Conservation (phyloP, 2,113 vertebrate species). For the Suricata suricatta region DNA sequence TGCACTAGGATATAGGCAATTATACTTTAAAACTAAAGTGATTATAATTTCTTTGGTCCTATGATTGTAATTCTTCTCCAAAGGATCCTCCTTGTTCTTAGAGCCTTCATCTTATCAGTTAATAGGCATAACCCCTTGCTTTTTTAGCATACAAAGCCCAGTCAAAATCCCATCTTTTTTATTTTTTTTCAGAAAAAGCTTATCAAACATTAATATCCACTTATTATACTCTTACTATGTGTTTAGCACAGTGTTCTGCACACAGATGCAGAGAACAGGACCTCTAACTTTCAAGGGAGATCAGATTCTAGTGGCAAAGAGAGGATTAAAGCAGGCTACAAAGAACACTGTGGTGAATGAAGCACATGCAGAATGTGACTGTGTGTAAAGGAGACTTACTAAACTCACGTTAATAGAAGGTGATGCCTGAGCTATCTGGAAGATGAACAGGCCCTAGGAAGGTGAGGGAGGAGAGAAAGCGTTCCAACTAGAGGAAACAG, state of each 20-base stretch:
- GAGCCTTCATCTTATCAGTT: neutral
- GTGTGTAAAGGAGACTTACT: neutral
- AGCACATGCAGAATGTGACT: neutral
- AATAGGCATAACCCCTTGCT: neutral
- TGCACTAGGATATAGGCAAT: neutral
- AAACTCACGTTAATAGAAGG: neutral
- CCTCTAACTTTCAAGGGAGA: neutral
- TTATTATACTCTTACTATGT: neutral
- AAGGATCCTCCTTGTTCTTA: neutral
- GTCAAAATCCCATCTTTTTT: neutral
- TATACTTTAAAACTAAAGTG: neutral
- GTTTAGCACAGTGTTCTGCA: neutral
- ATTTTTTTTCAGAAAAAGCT: neutral
- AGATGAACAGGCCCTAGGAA: neutral
- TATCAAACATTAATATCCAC: neutral
- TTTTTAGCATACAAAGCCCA: neutral
- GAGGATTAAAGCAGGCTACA: neutral
- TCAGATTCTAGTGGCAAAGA: neutral
- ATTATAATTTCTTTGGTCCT: neutral
- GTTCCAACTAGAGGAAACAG: neutral
- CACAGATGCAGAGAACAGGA: neutral
- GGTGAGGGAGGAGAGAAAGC: neutral
- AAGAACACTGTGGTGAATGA: neutral
- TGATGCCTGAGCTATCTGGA: neutral
- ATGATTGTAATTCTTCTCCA: neutral